A percentile compares a stretch with the other conserved stretches of the same genome.
These are phyloP conservation scores for Carterocephalus palaemon DNA, from an alignment of 2,888 invertebrate genomes.

Conservation along the genomic window DNA sequence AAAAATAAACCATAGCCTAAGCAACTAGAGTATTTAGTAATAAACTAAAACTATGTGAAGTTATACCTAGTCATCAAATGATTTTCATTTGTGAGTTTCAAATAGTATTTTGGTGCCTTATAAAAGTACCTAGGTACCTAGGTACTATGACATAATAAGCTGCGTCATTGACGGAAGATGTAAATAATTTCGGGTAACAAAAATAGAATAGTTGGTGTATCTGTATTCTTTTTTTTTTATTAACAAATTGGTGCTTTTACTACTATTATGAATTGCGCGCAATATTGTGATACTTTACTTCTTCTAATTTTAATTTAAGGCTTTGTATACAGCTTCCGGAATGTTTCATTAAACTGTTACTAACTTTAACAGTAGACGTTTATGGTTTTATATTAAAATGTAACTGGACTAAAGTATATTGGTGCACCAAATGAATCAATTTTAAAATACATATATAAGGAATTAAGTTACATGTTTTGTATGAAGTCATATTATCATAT, in stretches of 20 bases:
- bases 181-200: constrained; percentile 61
- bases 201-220: constrained; percentile 36
- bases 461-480: neutral
- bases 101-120: constrained; percentile 18
- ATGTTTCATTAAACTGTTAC: constrained; percentile 74
- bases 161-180: constrained; percentile 38
- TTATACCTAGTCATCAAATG: constrained; percentile 64
- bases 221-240: constrained; percentile 50
- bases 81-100: constrained; percentile 29
- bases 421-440: constrained; percentile 37
- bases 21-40: constrained; percentile 11
- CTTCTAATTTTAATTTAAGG: constrained; percentile 58
- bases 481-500: constrained; percentile 5
- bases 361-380: constrained; percentile 62
- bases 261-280: constrained; percentile 55
- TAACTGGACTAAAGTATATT: constrained; percentile 33
- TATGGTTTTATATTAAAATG: constrained; percentile 33
- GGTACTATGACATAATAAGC: constrained; percentile 9
- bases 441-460: neutral
- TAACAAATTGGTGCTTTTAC: constrained; percentile 72
- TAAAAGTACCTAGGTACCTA: too few species aligned
- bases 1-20: constrained; percentile 16
- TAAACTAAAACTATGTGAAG: constrained; percentile 15
- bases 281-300: constrained; percentile 66
- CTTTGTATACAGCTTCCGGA: constrained; percentile 79